Evolutionary conservation across 1,140 invertebrate species (phyloP), one percentile per base, ranked within the genome.

Genomic region (Aradophagus sp.): DNA sequence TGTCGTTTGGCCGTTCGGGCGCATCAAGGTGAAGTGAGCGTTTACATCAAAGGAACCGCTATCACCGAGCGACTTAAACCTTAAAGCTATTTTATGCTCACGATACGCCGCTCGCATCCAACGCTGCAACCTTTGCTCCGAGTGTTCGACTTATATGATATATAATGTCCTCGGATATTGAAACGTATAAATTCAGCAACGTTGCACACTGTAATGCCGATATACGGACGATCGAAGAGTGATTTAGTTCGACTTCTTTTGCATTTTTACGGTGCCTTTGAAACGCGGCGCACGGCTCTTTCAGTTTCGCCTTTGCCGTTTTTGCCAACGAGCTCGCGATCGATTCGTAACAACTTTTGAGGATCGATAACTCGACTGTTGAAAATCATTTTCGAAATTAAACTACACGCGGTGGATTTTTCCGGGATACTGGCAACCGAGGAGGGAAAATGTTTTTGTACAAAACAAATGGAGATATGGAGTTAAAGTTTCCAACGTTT

Each of bases 31-130:
- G 63, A 53, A 53, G 45, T 39, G 13, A 53, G n/a, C n/a, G n/a
- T n/a, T n/a, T n/a, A 76, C 34, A 76, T 80, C 79, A 80, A 80
- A 80, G 74, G 63, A 50, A 47, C 79, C 79, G 79, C 77, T 79
- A 80, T 80, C 79, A 68, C 72, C 68, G 74, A 52, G 61, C 72
- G 66, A 45, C 42, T 73, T 44, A 72, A 76, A 79, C 65, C 44
- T 69, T 61, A 76, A 77, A 79, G 78, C 67, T 75, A 66, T 72
- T 80, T 77, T 76, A 78, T 76, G 67, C 71, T 72, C 77, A 74
- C 66, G 56, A 67, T 50, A 48, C 47, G 59, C 36, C 65, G 59
- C 50, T 74, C 61, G 32, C 52, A 45, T 29, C 50, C 41, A 62
- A 59, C 55, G 50, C 50, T 39, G 45, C 68, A 67, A 76, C 58